A percentile compares a stretch with the other conserved stretches of the same genome.
Conservation (phyloP, 2,888 invertebrate genomes). For the Platycheirus rosarum region DNA sequence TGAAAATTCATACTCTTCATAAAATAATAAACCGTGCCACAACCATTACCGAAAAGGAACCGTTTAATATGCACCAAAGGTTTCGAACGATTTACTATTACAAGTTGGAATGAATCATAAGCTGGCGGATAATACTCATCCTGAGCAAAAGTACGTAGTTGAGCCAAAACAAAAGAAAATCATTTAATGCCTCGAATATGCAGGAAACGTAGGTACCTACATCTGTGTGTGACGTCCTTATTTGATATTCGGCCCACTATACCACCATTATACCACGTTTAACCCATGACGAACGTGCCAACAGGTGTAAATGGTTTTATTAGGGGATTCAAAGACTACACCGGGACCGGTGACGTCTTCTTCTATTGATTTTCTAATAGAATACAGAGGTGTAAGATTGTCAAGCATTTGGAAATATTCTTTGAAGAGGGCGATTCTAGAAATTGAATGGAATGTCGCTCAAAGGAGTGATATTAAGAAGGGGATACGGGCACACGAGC, state of each 20-base stretch:
- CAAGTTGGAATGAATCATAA: conserved; percentile 49
- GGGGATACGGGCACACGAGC: too few species aligned
- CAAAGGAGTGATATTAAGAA: background rate
- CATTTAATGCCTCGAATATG: conserved; percentile 35
- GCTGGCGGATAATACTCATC: conserved; percentile 47
- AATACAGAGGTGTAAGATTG: conserved; percentile 30
- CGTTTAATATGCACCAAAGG: conserved; percentile 37
- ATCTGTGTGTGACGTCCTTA: conserved; percentile 29
- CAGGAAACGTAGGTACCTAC: conserved; percentile 7
- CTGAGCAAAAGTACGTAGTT: conserved; percentile 15
- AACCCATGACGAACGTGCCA: conserved; percentile 40
- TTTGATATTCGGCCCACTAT: conserved; percentile 38
- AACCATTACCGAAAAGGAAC: too few species aligned
- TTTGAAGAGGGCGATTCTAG: conserved; percentile 3
- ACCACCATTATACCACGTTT: conserved; percentile 32
- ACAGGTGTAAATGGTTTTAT: conserved; percentile 54
- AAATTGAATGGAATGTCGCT: conserved; percentile 40
- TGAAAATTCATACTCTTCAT: too few species aligned
- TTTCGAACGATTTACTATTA: conserved; percentile 57
- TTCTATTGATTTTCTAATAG: conserved; percentile 27
- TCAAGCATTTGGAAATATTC: conserved; percentile 22
- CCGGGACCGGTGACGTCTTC: conserved; percentile 37
- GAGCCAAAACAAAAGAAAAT: conserved; percentile 27
- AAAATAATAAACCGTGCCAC: too few species aligned
- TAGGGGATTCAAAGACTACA: conserved; percentile 33